Percentiles rank a stretch among this genome's conserved stretches.
Conservation (phyloP, 2,888 invertebrate species). For the Elysia crispata region DNA sequence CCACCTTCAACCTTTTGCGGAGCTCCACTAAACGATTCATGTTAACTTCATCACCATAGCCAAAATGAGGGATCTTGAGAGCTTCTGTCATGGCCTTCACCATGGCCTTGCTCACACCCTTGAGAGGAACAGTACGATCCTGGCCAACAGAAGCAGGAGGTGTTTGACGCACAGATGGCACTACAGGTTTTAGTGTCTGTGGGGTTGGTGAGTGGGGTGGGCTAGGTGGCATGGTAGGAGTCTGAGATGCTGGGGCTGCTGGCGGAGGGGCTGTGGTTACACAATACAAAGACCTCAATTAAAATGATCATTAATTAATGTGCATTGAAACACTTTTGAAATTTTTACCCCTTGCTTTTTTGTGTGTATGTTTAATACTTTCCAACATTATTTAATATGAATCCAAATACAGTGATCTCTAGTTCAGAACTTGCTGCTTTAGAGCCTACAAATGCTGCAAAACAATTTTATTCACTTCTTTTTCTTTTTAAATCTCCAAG, state of each 20-base stretch:
- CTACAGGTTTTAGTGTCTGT: slow-evolving; percentile 48
- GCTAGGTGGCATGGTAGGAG: slow-evolving; percentile 5
- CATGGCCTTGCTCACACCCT: slow-evolving; percentile 94
- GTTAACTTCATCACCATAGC: slow-evolving; percentile 93
- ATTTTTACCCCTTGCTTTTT: too few species aligned
- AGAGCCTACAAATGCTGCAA: too few species aligned
- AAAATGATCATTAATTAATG: too few species aligned
- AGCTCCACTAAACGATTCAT: slow-evolving; percentile 86
- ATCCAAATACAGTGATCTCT: too few species aligned
- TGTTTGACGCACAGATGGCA: slow-evolving; percentile 53
- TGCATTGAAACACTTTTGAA: too few species aligned
- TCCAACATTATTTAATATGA: too few species aligned
- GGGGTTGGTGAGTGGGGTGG: slow-evolving; percentile 37
- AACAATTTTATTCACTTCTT: too few species aligned
- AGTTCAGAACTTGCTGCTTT: too few species aligned
- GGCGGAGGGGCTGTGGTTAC: background rate
- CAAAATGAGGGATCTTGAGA: slow-evolving; percentile 89
- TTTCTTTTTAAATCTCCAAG: too few species aligned
- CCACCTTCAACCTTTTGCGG: slow-evolving; percentile 82
- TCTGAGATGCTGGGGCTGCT: slow-evolving; percentile 22
- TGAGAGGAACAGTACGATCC: slow-evolving; percentile 84
- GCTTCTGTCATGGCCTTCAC: slow-evolving; percentile 95
- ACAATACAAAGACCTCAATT: background rate
- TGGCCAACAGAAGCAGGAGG: slow-evolving; percentile 53
- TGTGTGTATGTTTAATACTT: too few species aligned